Percentiles rank a stretch among this genome's conserved stretches.
These are phyloP conservation scores for Hydropotes inermis DNA, from an alignment of 2,113 vertebrate genomes.

Conservation along the genomic window DNA sequence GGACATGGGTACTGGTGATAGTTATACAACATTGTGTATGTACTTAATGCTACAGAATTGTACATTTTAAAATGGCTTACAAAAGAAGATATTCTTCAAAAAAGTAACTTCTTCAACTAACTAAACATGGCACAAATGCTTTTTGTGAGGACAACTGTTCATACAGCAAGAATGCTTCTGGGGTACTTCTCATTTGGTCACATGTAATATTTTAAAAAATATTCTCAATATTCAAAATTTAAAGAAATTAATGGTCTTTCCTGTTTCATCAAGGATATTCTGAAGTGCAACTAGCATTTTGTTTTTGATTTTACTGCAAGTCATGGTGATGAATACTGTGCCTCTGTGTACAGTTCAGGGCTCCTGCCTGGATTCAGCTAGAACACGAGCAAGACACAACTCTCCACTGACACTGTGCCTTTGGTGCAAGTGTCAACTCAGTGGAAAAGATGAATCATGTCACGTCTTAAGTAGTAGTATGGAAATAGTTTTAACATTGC, in stretches of 20 bases:
- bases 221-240: background rate
- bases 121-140: background rate
- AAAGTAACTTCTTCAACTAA: background rate
- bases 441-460: background rate
- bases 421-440: background rate
- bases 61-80: background rate
- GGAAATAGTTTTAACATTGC: background rate
- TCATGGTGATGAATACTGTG: background rate
- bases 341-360: background rate
- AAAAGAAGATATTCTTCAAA: background rate
- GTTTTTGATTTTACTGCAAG: background rate
- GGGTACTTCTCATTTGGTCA: background rate
- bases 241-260: background rate
- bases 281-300: background rate
- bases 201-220: background rate
- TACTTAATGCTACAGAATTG: background rate
- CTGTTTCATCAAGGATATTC: background rate
- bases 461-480: background rate
- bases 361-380: background rate
- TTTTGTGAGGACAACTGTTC: background rate
- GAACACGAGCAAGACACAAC: background rate
- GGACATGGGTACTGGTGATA: background rate
- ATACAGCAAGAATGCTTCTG: background rate
- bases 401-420: background rate
- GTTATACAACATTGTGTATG: background rate